Base-by-base conservation (phyloP, 2,113 vertebrate species). In the Anas platyrhynchos region DNA sequence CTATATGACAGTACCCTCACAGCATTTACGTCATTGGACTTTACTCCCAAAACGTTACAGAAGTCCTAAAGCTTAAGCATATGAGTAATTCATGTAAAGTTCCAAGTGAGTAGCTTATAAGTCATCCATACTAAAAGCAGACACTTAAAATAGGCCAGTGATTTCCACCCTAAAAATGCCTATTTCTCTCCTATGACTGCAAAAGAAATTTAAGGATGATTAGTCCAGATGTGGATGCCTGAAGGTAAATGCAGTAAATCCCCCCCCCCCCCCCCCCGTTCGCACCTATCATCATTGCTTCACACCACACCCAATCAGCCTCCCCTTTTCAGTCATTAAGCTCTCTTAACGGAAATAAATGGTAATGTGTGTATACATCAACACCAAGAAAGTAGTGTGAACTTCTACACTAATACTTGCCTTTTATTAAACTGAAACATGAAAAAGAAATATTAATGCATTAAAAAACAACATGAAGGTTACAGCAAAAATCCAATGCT, bases 131-230 rank as follows among this genome's bases (percentile, higher is more conserved):
- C 73, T 63, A 75, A 86, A 93, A 78, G 73, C 83, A 94, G 83
- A 87, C 86, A 61, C 75, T 89, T 52, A 86, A 92, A 84, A 82
- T 4, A 81, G 80, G 86, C 55, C 77, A 79, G 9, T 54, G 67
- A 69, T 65, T 93, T 92, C 92, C 83, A 93, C 22, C 16, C 83
- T 68, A 61, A 88, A 93, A 86, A 90, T 36, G 81, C 65, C 69
- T 94, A 31, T 82, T 93, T 68, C 65, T 76, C 68, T 94, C 83
- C 77, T 58, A 56, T 1, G 62, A 79, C 95, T 96, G 94, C 69
- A 86, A 91, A 96, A 96, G 91, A 65, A 86, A 93, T 93, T 72
- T 86, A 54, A 54, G 77, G 77, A 75, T 89, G 54, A 87, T 65
- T 68, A 89, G 80, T 43, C 80, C 96, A 97, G 92, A 84, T 75